Evolutionary conservation across 2,113 vertebrate genomes (phyloP).

Genomic region (Ceyx margarethae): DNA sequence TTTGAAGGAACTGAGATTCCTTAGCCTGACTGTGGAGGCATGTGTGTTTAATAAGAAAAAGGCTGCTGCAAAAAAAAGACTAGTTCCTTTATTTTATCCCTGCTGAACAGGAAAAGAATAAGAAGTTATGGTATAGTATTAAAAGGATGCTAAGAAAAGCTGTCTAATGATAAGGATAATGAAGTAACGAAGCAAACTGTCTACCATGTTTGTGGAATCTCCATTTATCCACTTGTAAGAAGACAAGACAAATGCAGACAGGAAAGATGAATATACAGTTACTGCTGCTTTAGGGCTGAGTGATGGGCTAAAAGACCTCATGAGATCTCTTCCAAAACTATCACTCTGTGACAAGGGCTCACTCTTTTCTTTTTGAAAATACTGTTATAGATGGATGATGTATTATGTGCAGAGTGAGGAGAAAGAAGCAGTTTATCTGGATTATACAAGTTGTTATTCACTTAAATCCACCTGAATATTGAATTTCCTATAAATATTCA

Average conservation of each 20-base stretch:
- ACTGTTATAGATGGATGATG: neutral
- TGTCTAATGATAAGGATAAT: neutral
- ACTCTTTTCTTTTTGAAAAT: neutral
- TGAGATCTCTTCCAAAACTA: neutral
- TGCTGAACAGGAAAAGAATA: neutral
- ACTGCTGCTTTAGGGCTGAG: neutral
- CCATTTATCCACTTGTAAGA: neutral
- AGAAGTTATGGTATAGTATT: neutral
- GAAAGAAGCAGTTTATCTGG: neutral
- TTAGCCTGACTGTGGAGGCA: neutral
- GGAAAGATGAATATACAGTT: neutral
- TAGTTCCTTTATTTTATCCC: neutral
- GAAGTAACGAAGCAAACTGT: neutral
- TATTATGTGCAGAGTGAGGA: neutral
- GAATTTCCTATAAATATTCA: neutral
- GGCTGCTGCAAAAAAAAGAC: neutral
- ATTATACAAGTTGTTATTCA: neutral
- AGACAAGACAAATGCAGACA: neutral
- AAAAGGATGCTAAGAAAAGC: neutral
- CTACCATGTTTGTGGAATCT: neutral
- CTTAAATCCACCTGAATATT: neutral
- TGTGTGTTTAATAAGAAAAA: rapidly evolving
- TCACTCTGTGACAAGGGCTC: neutral
- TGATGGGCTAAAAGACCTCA: neutral
- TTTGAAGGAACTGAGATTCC: neutral